phyloP scores from a whole-genome alignment of 2,888 invertebrate species.

The Netelia inedita region DNA sequence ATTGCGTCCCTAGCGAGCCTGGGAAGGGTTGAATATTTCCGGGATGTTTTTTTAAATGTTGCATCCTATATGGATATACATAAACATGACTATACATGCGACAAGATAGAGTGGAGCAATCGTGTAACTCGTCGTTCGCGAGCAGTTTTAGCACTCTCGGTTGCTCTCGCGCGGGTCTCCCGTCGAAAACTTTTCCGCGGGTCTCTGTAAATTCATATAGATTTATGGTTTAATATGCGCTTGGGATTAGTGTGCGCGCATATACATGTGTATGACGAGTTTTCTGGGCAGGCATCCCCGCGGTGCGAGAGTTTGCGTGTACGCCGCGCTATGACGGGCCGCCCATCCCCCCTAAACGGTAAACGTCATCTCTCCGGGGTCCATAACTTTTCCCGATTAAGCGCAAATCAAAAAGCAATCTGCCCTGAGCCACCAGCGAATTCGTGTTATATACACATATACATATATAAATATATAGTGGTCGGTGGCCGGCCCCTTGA shows the following conservation, averaged over 20 bases:
- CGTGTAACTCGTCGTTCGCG: conserved; percentile 30
- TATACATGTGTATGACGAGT: conserved; percentile 5
- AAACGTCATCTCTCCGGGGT: conserved; percentile 75
- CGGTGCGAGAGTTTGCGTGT: conserved; percentile 66
- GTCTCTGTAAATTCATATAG: conserved; percentile 70
- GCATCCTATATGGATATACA: not conserved
- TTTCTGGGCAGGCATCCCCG: conserved; percentile 55
- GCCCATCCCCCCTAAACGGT: conserved; percentile 65
- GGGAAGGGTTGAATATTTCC: no score
- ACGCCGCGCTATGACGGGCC: conserved; percentile 46
- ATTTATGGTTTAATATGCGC: conserved; percentile 84
- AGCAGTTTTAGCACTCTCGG: conserved; percentile 11
- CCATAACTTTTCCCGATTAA: conserved; percentile 84
- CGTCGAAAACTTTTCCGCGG: conserved; percentile 57
- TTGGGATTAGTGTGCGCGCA: conserved; percentile 69
- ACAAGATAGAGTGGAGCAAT: conserved; percentile 34
- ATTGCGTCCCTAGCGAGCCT: no score
- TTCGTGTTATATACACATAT: conserved; percentile 23
- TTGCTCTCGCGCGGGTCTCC: not conserved
- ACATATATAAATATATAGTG: not conserved
- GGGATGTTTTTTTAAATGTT: not conserved
- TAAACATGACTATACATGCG: not conserved
- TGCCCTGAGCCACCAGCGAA: conserved; percentile 73
- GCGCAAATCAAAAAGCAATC: conserved; percentile 85
- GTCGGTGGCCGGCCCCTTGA: not conserved